A percentile compares a stretch with the other conserved stretches of the same genome.
phyloP scores from a whole-genome alignment of 2,797 vertebrate genomes.

The Diceros bicornis region DNA sequence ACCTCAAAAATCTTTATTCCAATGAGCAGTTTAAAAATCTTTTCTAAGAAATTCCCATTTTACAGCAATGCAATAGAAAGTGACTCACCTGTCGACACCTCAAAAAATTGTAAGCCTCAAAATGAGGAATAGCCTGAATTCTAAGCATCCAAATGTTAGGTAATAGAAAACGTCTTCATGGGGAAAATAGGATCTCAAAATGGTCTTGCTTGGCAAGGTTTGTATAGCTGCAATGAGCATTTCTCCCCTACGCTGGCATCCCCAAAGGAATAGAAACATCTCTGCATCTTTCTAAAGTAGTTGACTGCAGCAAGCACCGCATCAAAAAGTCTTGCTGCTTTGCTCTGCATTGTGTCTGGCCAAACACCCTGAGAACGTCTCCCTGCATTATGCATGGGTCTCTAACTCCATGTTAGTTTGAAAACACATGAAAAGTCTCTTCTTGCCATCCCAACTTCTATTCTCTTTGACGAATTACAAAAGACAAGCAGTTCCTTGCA shows the following conservation, averaged over 20 bases:
- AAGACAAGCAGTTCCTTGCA: constrained; percentile 41
- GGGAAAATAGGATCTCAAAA: constrained; percentile 63
- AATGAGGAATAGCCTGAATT: constrained; percentile 58
- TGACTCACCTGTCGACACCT: constrained; percentile 63
- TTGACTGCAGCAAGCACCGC: constrained; percentile 56
- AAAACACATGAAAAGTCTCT: constrained; percentile 72
- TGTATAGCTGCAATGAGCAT: neutral
- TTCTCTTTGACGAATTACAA: constrained; percentile 76
- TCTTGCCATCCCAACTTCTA: constrained; percentile 60
- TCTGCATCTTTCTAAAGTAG: constrained; percentile 64
- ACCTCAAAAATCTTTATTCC: constrained; percentile 68
- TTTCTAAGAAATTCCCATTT: constrained; percentile 70
- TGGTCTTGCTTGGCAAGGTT: neutral
- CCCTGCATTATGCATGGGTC: constrained; percentile 61
- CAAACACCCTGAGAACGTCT: constrained; percentile 61
- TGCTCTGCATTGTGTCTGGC: neutral
- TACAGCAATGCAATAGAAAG: constrained; percentile 42
- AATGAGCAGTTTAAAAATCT: constrained; percentile 62
- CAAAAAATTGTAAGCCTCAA: constrained; percentile 12
- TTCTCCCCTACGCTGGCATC: neutral
- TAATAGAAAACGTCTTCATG: constrained; percentile 66
- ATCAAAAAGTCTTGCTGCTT: constrained; percentile 28
- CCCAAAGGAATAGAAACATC: constrained; percentile 43
- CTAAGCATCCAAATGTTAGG: constrained; percentile 53
- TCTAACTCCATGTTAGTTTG: constrained; percentile 73